phyloP scores from a whole-genome alignment of 2,888 invertebrate species.

The Argyra leucocephala region DNA sequence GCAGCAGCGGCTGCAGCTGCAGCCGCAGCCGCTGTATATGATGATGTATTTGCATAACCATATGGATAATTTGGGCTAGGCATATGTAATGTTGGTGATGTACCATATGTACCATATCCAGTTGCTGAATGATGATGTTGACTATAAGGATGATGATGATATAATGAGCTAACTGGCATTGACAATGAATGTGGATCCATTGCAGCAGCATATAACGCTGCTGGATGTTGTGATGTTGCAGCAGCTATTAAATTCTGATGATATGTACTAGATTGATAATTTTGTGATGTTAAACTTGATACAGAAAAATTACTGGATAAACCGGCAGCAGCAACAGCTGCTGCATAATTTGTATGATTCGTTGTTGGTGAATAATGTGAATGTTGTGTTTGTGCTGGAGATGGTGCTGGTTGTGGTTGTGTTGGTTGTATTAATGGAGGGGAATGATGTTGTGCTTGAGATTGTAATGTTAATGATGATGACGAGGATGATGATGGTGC shows the following conservation, averaged over 20 bases:
- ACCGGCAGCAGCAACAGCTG: constrained; percentile 18
- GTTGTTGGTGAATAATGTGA: too few species aligned
- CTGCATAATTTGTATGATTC: neutral
- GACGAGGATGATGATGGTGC: constrained; percentile 17
- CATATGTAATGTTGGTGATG: constrained; percentile 48
- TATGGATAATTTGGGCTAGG: constrained; percentile 62
- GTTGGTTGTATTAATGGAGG: neutral
- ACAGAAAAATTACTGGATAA: constrained; percentile 43
- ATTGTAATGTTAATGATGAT: neutral
- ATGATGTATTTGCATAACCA: constrained; percentile 36
- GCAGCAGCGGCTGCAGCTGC: constrained; percentile 17
- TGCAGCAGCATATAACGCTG: constrained; percentile 33
- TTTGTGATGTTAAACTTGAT: constrained; percentile 41
- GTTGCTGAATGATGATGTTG: constrained; percentile 33
- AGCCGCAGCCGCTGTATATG: constrained; percentile 19
- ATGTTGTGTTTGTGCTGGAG: neutral
- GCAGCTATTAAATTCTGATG: constrained; percentile 44
- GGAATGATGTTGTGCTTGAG: neutral
- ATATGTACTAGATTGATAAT: constrained; percentile 33
- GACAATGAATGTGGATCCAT: constrained; percentile 43
- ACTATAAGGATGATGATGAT: constrained; percentile 37
- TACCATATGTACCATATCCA: constrained; percentile 31
- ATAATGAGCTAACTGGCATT: constrained; percentile 46
- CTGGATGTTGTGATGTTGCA: constrained; percentile 30
- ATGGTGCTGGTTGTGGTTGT: neutral